Base-by-base conservation (phyloP, 1,140 invertebrate genomes). In the Drosophila tristis region DNA sequence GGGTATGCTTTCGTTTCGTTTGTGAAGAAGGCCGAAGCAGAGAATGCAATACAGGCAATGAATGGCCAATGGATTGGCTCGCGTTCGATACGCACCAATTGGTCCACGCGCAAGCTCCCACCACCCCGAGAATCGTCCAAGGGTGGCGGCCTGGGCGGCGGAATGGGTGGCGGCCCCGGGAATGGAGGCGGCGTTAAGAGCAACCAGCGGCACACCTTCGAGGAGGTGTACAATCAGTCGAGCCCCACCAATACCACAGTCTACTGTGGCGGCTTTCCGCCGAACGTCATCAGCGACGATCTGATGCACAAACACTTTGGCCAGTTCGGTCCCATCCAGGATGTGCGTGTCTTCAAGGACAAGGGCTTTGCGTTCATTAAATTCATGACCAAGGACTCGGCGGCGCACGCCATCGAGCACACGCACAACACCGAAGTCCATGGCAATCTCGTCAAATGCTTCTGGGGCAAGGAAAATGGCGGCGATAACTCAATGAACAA, bases 1-100 rank as follows among this genome's bases (percentile, higher is more conserved):
- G 99, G 99, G 60, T 99, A 99, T 94, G 99, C 99, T 29, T 99
- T 99, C 93, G 98, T 99, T 5, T 99, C 98, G 25, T 99, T 99
- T 93, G 97, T 99, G 15, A 99, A 99, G 93, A 99, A 99, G 94
- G 96, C 97, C 90, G 99, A 99, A 92, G 99, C 99, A 5, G 98
- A 99, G 93, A 97, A 96, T 80, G 99, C 99, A 55, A 99, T 99
- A 74, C 94, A 96, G 62, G 95, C 97, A 54, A 99, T 99, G 99
- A 99, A 99, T 92, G 99, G 99, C 6, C 98, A 99, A 92, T 99
- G 98, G 98, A 94, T 99, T 45, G 99, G 99, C 3, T 98, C 97
- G 53, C 94, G 99, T 72, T 98, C 98, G 90, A 99, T 99, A 93
- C 95, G 99, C 91, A 99, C 99, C 73, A 99, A 99, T 93, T 99